Evolutionary conservation across 2,888 invertebrate species (phyloP).

Genomic region (Lasioglossum vierecki): DNA sequence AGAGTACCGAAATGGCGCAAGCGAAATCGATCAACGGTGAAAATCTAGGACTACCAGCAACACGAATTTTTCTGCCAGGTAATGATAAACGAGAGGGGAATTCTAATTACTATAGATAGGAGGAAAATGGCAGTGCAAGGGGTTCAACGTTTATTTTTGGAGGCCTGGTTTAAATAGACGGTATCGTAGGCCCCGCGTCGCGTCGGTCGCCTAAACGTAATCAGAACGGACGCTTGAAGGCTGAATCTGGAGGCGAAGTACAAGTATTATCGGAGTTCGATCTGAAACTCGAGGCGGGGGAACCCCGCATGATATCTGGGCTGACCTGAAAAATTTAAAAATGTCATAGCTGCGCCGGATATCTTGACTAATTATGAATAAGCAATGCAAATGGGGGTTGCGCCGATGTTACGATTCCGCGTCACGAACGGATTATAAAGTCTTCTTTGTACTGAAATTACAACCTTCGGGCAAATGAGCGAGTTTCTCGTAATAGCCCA

Average conservation of each 20-base stretch:
- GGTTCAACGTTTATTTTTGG: not conserved
- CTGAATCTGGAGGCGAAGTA: slow-evolving; percentile 15
- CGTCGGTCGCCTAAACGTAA: slow-evolving; percentile 9
- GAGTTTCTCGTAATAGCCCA: slow-evolving; percentile 42
- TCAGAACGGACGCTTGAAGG: not conserved
- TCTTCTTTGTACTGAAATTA: slow-evolving; percentile 57
- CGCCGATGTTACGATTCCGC: slow-evolving; percentile 53
- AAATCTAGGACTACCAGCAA: not conserved
- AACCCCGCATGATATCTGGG: slow-evolving; percentile 16
- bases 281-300: slow-evolving; percentile 1
- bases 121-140: not conserved
- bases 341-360: slow-evolving; percentile 48
- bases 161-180: not conserved
- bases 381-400: slow-evolving; percentile 57
- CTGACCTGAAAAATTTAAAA: slow-evolving; percentile 55
- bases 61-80: not conserved
- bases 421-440: slow-evolving; percentile 61
- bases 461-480: slow-evolving; percentile 46
- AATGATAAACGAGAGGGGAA: not conserved
- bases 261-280: slow-evolving; percentile 26
- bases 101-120: not conserved
- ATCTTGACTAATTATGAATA: slow-evolving; percentile 61
- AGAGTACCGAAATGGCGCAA: not conserved
- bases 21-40: not conserved
- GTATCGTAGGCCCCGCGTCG: not conserved